Evolutionary conservation across 2,888 invertebrate species (phyloP), one percentile per base, ranked within the genome.

Genomic region (Spicauda simplicius): DNA sequence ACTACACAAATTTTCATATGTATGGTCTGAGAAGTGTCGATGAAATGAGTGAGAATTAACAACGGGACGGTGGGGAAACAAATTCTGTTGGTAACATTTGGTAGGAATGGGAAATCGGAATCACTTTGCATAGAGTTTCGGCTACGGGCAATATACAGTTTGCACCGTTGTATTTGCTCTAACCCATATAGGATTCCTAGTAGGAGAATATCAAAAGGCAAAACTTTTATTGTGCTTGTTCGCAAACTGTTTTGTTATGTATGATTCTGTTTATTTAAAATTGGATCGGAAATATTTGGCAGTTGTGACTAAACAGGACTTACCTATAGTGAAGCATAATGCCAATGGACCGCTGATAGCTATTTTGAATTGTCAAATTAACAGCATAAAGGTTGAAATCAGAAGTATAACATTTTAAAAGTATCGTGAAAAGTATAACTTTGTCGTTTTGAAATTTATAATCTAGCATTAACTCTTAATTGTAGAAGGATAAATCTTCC

Each of bases 11-110:
- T 53, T 60, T 33, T 52, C 50, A 52, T 33, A 52, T 52, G 33
- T 18, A 61, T 18, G 20, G 33, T 33, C 30, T 52, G 16, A 19
- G 33, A 52, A 33, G 50, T 33, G 52, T 30, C 33, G 2, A 37
- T 53, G 20, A 18, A 61, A 53, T 52, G 30, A 68, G 71, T 72
- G 72, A 69, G 72, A 71, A 65, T 70, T 73, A 72, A 70, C 71
- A 61, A 69, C 50, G n/a, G 50, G n/a, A 50, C 50, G 16, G 61
- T 30, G 33, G 53, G 69, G 62, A 67, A 69, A 74, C 74, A 71
- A 74, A 74, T 72, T 74, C 61, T 61, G 60, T 53, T 64, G 63
- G 67, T 70, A 74, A 74, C 72, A 74, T 72, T 68, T 70, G 71
- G 68, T 65, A 67, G 69, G 69, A 73, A 72, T 70, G 71, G 66